phyloP scores from a whole-genome alignment of 2,797 vertebrate species.

The Pampus argenteus region DNA sequence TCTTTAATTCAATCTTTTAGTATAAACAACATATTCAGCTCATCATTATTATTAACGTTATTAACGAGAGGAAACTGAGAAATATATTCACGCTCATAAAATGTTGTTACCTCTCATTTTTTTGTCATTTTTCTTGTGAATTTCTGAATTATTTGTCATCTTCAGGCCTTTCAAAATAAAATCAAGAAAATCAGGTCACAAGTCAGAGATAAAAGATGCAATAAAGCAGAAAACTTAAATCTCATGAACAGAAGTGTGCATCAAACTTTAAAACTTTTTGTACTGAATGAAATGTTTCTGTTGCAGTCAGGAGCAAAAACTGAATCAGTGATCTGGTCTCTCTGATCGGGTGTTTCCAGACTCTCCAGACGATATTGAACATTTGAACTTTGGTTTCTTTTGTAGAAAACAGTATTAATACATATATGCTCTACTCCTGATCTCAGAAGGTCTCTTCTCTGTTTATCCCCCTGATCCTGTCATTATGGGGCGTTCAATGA shows the following conservation, averaged over 20 bases:
- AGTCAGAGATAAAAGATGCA: not conserved
- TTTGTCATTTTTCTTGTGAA: not conserved
- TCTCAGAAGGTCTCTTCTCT: not conserved
- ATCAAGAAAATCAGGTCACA: no score
- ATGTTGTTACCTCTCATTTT: not conserved
- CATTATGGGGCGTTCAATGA: slow-evolving; percentile 20
- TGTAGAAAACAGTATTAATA: no score
- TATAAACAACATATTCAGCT: not conserved
- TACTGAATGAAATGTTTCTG: no score
- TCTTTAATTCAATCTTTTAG: not conserved
- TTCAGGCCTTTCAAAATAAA: not conserved
- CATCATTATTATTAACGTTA: not conserved
- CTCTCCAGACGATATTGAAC: not conserved
- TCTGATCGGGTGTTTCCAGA: not conserved
- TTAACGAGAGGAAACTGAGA: not conserved
- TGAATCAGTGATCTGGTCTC: no score
- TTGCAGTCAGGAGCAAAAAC: not conserved
- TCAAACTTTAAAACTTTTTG: not conserved
- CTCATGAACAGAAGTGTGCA: not conserved
- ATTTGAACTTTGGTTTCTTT: not conserved
- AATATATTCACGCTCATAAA: not conserved
- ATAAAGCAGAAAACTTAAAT: not conserved
- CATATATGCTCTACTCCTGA: not conserved
- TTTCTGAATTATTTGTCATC: not conserved
- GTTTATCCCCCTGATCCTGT: slow-evolving; percentile 1